These are phyloP conservation scores for Cladorhizidae sp. DNA, from an alignment of 37 sponge, comb jelly and placozoan species.

Conservation along the genomic window DNA sequence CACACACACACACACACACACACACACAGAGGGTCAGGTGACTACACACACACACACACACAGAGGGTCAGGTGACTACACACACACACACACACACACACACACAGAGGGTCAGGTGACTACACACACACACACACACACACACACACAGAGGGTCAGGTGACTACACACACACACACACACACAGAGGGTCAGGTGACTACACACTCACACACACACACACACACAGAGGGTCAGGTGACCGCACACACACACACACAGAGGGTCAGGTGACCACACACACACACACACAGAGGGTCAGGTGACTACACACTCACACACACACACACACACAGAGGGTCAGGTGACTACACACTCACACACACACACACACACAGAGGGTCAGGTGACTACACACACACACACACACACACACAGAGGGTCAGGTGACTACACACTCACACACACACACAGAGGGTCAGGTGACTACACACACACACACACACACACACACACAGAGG, in stretches of 20 bases:
- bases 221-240: background rate
- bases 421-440: too few species aligned
- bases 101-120: background rate
- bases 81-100: conserved; percentile 8
- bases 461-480: conserved; percentile 7
- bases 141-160: conserved; percentile 5
- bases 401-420: background rate
- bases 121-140: conserved; percentile 15
- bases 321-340: conserved; percentile 9
- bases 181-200: background rate
- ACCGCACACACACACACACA: background rate
- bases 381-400: background rate
- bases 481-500: conserved; percentile 6
- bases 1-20: conserved; percentile 8
- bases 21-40: background rate
- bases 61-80: background rate
- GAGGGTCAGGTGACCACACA: background rate
- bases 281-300: conserved; percentile 7
- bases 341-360: background rate
- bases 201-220: background rate
- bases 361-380: background rate
- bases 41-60: too few species aligned
- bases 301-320: background rate
- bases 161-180: background rate
- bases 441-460: conserved; percentile 3